These are phyloP conservation scores for Dendrolimus punctatus DNA, from an alignment of 1,140 invertebrate species.

Conservation along the genomic window DNA sequence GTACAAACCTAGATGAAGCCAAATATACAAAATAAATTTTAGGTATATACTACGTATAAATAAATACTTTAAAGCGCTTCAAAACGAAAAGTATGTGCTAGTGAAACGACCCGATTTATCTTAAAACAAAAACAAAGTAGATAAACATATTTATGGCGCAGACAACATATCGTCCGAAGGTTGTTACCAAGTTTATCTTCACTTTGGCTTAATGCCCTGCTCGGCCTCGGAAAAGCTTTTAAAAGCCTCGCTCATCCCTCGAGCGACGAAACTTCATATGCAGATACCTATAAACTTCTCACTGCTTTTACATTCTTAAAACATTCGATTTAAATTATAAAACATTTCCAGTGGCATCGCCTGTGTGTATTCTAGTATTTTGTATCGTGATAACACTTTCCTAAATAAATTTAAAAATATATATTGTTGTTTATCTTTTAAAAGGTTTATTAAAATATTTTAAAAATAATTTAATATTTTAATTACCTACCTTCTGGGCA, in stretches of 20 bases:
- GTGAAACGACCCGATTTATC: slow-evolving; percentile 50
- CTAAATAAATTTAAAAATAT: too few relatives aligned
- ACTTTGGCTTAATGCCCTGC: slow-evolving; percentile 48
- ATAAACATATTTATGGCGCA: slow-evolving; percentile 49
- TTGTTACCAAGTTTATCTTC: slow-evolving; percentile 52
- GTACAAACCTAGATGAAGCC: too few relatives aligned
- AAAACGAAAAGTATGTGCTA: slow-evolving; percentile 35
- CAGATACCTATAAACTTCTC: slow-evolving; percentile 10
- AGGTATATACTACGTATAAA: too few relatives aligned
- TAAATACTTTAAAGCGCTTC: slow-evolving; percentile 9
- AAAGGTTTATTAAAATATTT: too few relatives aligned
- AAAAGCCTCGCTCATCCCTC: slow-evolving; percentile 46
- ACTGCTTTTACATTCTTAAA: slow-evolving; percentile 9
- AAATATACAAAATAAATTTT: neutral
- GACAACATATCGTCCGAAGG: slow-evolving; percentile 34
- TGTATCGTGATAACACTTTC: too few relatives aligned
- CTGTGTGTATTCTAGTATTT: too few relatives aligned
- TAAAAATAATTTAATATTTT: too few relatives aligned
- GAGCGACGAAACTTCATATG: slow-evolving; percentile 43
- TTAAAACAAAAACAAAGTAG: slow-evolving; percentile 48
- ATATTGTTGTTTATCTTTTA: too few relatives aligned
- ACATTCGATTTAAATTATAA: too few relatives aligned
- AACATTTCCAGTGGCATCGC: too few relatives aligned
- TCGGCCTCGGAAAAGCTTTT: slow-evolving; percentile 52
- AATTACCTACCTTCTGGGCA: too few relatives aligned